phyloP scores from a whole-genome alignment of 2,888 invertebrate species.

The Scaptomyza tumidula region DNA sequence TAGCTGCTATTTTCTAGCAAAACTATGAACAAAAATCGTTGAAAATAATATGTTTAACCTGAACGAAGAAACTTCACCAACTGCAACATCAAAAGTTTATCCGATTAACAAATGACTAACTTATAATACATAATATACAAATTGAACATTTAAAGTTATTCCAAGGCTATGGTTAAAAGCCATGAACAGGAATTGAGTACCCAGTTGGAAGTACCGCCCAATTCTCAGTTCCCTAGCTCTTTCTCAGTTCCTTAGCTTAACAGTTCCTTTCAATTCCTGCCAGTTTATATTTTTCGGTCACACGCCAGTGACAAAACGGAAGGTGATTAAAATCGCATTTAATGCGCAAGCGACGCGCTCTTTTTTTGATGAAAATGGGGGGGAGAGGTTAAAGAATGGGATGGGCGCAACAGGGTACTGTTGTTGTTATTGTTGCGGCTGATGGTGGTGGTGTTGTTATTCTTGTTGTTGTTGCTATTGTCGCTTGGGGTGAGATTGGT shows the following conservation, averaged over 20 bases:
- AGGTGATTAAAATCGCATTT: slow-evolving; percentile 81
- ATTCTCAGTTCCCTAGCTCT: too few species aligned
- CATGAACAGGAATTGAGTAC: too few species aligned
- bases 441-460: slow-evolving; percentile 21
- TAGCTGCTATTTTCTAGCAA: not conserved
- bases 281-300: slow-evolving; percentile 39
- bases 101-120: too few species aligned
- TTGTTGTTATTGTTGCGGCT: slow-evolving; percentile 24
- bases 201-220: too few species aligned
- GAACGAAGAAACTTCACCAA: too few species aligned
- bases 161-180: too few species aligned
- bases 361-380: not conserved
- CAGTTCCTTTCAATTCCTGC: not conserved
- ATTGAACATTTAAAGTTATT: too few species aligned
- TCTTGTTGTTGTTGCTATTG: slow-evolving; percentile 13
- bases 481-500: slow-evolving; percentile 30
- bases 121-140: too few species aligned
- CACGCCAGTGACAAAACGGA: slow-evolving; percentile 70
- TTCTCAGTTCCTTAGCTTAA: not conserved
- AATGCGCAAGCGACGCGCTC: slow-evolving; percentile 66
- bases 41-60: not conserved
- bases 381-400: not conserved
- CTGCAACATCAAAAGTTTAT: too few species aligned
- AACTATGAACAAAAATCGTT: not conserved
- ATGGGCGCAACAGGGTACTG: slow-evolving; percentile 20